Evolutionary conservation across 2,888 invertebrate species (phyloP).

Genomic region (Carabus problematicus): DNA sequence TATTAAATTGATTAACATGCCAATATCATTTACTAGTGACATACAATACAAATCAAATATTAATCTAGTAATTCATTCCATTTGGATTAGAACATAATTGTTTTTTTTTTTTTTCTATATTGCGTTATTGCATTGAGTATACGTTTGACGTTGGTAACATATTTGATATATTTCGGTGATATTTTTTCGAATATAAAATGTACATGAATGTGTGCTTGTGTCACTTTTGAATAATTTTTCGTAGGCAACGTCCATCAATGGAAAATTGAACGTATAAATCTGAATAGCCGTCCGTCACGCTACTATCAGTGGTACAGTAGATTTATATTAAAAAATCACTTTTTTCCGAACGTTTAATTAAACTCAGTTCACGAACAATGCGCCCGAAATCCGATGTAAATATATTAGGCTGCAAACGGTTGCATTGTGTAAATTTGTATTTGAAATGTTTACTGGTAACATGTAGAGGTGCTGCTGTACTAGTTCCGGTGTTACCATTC

Average conservation of each 20-base stretch:
- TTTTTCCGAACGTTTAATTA: conserved; percentile 35
- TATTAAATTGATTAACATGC: not conserved
- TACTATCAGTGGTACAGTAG: conserved; percentile 24
- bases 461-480: not conserved
- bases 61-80: too few species aligned
- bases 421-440: conserved; percentile 40
- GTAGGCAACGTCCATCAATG: conserved; percentile 9
- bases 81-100: too few species aligned
- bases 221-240: too few species aligned
- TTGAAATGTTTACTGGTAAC: conserved; percentile 37
- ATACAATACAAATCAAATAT: too few species aligned
- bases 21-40: too few species aligned
- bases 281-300: conserved; percentile 27
- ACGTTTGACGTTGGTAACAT: too few species aligned
- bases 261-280: conserved; percentile 32
- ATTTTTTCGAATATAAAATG: too few species aligned
- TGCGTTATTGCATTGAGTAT: too few species aligned
- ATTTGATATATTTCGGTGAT: too few species aligned
- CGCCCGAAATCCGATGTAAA: conserved; percentile 36
- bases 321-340: conserved; percentile 28
- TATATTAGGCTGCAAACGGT: conserved; percentile 33
- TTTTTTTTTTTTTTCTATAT: too few species aligned
- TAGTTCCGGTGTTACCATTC: conserved; percentile 29
- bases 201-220: too few species aligned
- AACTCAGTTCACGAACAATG: conserved; percentile 34